A percentile compares a stretch with the other conserved stretches of the same genome.
Evolutionary conservation across 2,888 invertebrate genomes (phyloP).

Genomic region (Drosophila quinaria): DNA sequence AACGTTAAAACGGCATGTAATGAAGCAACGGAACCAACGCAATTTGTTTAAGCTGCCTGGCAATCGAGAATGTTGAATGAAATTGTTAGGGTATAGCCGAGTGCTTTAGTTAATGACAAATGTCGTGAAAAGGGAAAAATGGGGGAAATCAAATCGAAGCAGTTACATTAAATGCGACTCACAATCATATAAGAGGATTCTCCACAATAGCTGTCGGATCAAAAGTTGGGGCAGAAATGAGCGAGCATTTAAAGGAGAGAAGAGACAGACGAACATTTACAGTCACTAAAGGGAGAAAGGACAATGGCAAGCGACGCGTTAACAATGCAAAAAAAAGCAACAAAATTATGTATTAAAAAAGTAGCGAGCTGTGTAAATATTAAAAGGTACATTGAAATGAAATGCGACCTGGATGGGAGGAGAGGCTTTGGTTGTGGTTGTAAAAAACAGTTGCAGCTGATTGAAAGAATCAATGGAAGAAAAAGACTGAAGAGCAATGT

Average conservation of each 20-base stretch:
- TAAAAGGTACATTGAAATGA: conserved; percentile 47
- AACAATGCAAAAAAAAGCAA: conserved; percentile 63
- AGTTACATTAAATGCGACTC: conserved; percentile 38
- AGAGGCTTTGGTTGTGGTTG: conserved; percentile 1
- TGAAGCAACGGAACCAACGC: conserved; percentile 64
- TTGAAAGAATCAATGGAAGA: conserved; percentile 5
- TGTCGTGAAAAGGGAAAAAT: neutral
- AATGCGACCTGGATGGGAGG: conserved; percentile 9
- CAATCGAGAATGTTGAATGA: conserved; percentile 14
- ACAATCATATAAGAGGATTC: conserved; percentile 53
- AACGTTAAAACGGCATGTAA: conserved; percentile 61
- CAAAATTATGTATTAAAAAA: conserved; percentile 21
- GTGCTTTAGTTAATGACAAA: conserved; percentile 63
- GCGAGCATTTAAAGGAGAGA: conserved; percentile 4
- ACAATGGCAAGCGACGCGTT: conserved; percentile 56
- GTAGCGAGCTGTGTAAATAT: conserved; percentile 56
- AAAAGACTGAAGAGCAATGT: conserved; percentile 38
- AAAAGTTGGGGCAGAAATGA: conserved; percentile 45
- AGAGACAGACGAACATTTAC: neutral
- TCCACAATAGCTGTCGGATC: conserved; percentile 45
- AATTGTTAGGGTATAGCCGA: conserved; percentile 28
- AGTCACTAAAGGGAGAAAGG: too few relatives aligned
- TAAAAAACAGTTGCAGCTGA: conserved; percentile 9
- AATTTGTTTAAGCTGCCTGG: conserved; percentile 62
- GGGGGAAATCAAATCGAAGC: conserved; percentile 41